Conservation (phyloP, 2,113 vertebrate genomes). For the Calypte anna region DNA sequence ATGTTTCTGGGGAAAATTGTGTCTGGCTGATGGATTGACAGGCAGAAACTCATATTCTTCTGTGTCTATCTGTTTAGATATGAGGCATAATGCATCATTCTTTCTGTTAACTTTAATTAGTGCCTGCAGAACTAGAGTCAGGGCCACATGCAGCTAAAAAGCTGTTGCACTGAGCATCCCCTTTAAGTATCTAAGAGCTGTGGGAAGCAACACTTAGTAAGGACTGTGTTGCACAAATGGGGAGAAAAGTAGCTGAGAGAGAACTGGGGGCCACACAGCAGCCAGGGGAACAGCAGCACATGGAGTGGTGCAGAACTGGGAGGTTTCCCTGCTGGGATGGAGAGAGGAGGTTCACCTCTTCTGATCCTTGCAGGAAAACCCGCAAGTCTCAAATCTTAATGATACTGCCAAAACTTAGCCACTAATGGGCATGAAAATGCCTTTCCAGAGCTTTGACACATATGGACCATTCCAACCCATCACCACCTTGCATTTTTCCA, state of each 20-base stretch:
- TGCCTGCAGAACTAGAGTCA: background rate
- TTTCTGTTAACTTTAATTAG: background rate
- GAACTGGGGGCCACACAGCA: background rate
- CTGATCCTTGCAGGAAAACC: background rate
- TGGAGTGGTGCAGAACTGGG: rapidly evolving
- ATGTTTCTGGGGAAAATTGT: background rate
- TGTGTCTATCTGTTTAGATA: background rate
- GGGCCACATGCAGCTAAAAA: background rate
- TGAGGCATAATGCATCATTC: background rate
- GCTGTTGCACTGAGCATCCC: background rate
- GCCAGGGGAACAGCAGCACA: background rate
- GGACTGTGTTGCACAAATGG: rapidly evolving
- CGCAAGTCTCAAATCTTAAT: background rate
- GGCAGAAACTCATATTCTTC: background rate
- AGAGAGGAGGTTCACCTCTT: rapidly evolving
- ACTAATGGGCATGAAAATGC: background rate
- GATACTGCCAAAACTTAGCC: background rate
- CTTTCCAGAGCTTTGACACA: background rate
- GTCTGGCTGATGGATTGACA: background rate
- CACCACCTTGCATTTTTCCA: background rate
- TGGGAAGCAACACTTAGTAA: background rate
- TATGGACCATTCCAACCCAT: background rate
- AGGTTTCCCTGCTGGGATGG: background rate
- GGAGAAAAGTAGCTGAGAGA: background rate
- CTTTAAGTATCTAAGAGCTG: background rate